Evolutionary conservation across 2,797 vertebrate genomes (phyloP).

Genomic region (Macroramphosus scolopax): DNA sequence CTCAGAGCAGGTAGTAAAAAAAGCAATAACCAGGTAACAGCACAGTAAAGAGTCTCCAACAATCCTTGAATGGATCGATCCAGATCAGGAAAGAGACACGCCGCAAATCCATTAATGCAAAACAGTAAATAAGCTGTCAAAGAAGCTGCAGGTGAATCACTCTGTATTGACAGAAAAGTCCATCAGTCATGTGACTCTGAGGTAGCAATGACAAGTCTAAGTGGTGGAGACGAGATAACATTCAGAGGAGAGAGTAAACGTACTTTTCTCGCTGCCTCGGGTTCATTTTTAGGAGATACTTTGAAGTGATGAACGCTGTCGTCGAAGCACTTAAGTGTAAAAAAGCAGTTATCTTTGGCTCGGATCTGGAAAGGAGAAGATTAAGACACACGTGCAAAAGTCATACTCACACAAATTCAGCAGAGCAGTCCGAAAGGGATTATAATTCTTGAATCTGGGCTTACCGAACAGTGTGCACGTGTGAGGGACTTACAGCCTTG

Average conservation of each 20-base stretch:
- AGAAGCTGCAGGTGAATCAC: neutral
- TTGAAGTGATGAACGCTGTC: slow-evolving; percentile 93
- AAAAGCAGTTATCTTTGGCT: slow-evolving; percentile 83
- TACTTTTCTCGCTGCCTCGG: slow-evolving; percentile 87
- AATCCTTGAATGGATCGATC: no score
- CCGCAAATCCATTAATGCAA: no score
- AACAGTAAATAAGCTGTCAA: neutral
- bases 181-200: neutral
- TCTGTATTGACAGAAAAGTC: neutral
- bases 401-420: neutral
- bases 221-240: neutral
- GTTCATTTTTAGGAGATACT: slow-evolving; percentile 82
- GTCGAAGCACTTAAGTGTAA: slow-evolving; percentile 93
- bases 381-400: slow-evolving; percentile 4
- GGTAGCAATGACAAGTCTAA: neutral
- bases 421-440: neutral
- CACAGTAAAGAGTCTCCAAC: no score
- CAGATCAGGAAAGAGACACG: no score
- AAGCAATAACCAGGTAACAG: no score
- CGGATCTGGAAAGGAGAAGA: slow-evolving; percentile 77
- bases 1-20: no score
- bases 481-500: slow-evolving; percentile 94
- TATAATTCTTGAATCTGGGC: slow-evolving; percentile 16
- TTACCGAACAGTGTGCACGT: slow-evolving; percentile 88
- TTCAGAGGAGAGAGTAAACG: slow-evolving; percentile 8